These are phyloP conservation scores for Trachelus stipa DNA, from an alignment of 2,888 invertebrate genomes.

Conservation along the genomic window DNA sequence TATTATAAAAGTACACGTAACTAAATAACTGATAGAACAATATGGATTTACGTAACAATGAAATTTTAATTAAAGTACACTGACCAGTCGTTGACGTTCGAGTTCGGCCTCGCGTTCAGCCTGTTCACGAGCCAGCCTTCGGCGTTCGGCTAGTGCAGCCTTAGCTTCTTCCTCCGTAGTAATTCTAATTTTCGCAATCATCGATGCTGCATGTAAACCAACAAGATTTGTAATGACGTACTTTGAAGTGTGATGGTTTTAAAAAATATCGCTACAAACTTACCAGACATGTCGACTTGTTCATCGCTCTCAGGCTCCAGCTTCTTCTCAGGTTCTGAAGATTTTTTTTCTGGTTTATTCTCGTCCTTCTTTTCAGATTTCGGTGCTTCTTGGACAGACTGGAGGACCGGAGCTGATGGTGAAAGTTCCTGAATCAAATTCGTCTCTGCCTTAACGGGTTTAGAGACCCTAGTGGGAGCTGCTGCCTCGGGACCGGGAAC, in stretches of 20 bases:
- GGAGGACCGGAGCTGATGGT: slow-evolving; percentile 25
- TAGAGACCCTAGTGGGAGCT: slow-evolving; percentile 24
- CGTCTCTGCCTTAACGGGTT: slow-evolving; percentile 43
- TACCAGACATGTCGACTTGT: slow-evolving; percentile 73
- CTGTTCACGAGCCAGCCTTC: slow-evolving; percentile 89
- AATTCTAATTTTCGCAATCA: slow-evolving; percentile 77
- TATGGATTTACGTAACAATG: slow-evolving; percentile 9
- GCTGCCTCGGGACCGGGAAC: slow-evolving; percentile 8
- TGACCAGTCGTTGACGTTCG: slow-evolving; percentile 75
- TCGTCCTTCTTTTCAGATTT: slow-evolving; percentile 52
- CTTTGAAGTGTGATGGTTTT: neutral
- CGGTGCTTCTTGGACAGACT: slow-evolving; percentile 26
- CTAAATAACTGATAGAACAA: slow-evolving; percentile 10
- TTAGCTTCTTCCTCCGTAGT: slow-evolving; percentile 94
- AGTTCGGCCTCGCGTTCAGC: slow-evolving; percentile 91
- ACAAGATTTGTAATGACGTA: neutral
- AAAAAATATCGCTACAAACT: slow-evolving; percentile 23
- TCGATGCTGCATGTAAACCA: slow-evolving; percentile 69
- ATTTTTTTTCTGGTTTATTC: slow-evolving; percentile 55
- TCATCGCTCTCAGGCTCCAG: slow-evolving; percentile 62
- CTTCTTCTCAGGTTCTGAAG: slow-evolving; percentile 52
- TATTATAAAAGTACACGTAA: slow-evolving; percentile 12
- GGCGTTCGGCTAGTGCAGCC: slow-evolving; percentile 90
- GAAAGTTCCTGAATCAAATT: slow-evolving; percentile 40
- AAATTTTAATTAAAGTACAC: slow-evolving; percentile 24